Evolutionary conservation across 2,888 invertebrate species (phyloP), one percentile per base, ranked within the genome.

Genomic region (Ellobium chinense): DNA sequence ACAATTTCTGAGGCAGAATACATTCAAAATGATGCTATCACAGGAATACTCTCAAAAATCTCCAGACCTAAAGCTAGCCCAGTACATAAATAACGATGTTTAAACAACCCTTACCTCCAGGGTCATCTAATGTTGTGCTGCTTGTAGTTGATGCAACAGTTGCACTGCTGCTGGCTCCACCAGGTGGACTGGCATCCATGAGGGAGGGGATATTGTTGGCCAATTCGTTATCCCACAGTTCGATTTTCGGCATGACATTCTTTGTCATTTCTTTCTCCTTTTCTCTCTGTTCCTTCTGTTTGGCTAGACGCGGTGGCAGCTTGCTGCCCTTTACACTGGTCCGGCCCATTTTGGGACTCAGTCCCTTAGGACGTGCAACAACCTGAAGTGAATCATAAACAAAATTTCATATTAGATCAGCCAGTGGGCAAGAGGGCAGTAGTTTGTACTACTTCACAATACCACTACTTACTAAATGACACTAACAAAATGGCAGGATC

Each of bases 241-340:
- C 93, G n/a, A 92, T 92, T 82, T 92, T 91, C 21, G 91, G 90
- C 90, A 92, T 90, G 66, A 88, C 84, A 58, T 83, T 86, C 29
- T 86, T 85, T 54, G 81, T 88, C 74, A 86, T 86, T 63, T 89
- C 87, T 69, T 87, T 89, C 81, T 90, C 90, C 62, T 88, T 92
- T 77, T 94, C 93, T 83, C 94, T 94, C 79, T 94, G 94, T 86
- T 95, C 94, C 69, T 95, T 94, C 91, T 96, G 96, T 90, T 96
- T 96, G 58, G 95, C 96, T 88, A 97, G 95, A 68, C 97, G 94
- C 1, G 96, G 96, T 0, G 96, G 95, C 65, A 96, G 93, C 89
- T 96, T 96, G 84, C 94, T 95, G 95, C 94, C 77, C 88, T 90
- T 76, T 74, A 81, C 46, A 70, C 82, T 84, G 56, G 83, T 82